Evolutionary conservation across 2,888 invertebrate species (phyloP).

Genomic region (Acanthoscelides obtectus): DNA sequence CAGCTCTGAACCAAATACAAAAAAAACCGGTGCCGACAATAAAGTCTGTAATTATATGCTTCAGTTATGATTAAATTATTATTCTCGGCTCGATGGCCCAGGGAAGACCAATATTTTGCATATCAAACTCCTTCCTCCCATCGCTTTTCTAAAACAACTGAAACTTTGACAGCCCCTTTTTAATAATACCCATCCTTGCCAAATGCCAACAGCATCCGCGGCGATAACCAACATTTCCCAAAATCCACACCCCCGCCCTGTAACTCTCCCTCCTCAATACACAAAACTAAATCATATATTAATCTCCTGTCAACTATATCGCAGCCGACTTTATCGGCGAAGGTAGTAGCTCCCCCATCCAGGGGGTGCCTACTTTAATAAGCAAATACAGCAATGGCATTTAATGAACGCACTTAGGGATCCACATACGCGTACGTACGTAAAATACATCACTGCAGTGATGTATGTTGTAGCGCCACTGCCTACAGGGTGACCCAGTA

Average conservation of each 20-base stretch:
- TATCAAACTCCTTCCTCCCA: no score
- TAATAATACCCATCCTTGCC: neutral
- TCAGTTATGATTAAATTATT: no score
- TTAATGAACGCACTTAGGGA: constrained; percentile 45
- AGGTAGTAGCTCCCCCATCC: constrained; percentile 39
- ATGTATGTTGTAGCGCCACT: constrained; percentile 26
- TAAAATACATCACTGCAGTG: constrained; percentile 14
- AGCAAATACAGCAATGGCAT: constrained; percentile 44
- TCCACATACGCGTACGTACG: constrained; percentile 23
- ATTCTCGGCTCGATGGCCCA: no score
- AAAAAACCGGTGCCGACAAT: no score
- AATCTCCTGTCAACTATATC: neutral
- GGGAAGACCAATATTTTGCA: no score
- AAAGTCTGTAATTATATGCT: no score
- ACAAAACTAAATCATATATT: neutral
- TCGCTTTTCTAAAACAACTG: neutral
- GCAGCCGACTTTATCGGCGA: constrained; percentile 32
- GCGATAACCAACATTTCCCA: neutral
- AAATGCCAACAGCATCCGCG: neutral
- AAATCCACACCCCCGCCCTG: neutral
- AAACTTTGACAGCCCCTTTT: neutral
- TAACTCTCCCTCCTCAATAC: neutral
- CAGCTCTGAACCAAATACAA: no score
- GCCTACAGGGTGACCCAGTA: constrained; percentile 7
- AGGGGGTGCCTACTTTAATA: constrained; percentile 39